Conservation (phyloP, 2,888 invertebrate genomes). For the Agapetus fuscipes region DNA sequence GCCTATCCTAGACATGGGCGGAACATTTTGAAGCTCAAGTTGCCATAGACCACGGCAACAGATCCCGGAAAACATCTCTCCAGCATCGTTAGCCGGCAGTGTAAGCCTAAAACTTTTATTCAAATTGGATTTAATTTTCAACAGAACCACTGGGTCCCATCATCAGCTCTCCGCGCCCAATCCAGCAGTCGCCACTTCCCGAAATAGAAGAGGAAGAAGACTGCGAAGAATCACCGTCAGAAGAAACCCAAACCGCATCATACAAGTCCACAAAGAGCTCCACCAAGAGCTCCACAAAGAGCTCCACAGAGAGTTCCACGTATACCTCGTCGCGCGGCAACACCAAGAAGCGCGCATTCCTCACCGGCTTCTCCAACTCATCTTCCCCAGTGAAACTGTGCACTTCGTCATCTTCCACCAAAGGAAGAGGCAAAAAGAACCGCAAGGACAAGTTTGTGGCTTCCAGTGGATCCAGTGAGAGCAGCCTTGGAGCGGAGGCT, state of each 20-base stretch:
- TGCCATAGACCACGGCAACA: too few species aligned
- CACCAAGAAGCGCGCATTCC: slow-evolving; percentile 22
- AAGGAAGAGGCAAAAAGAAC: slow-evolving; percentile 41
- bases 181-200: slow-evolving; percentile 65
- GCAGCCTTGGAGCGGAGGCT: slow-evolving; percentile 11
- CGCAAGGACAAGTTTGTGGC: slow-evolving; percentile 33
- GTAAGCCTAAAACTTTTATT: not conserved
- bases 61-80: too few species aligned
- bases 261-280: slow-evolving; percentile 45
- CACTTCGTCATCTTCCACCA: slow-evolving; percentile 45
- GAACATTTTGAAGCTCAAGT: too few species aligned
- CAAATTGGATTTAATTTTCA: slow-evolving; percentile 2
- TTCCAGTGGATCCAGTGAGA: slow-evolving; percentile 19
- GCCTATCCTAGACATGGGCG: too few species aligned
- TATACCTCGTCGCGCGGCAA: slow-evolving; percentile 19
- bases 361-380: slow-evolving; percentile 36
- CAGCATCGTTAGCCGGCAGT: too few species aligned
- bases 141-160: slow-evolving; percentile 43
- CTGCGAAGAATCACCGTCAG: slow-evolving; percentile 43
- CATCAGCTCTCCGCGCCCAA: slow-evolving; percentile 46
- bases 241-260: slow-evolving; percentile 41
- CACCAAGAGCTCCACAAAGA: slow-evolving; percentile 42
- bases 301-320: slow-evolving; percentile 38
- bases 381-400: slow-evolving; percentile 52
- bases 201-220: slow-evolving; percentile 80